phyloP scores from a whole-genome alignment of 2,113 vertebrate genomes.

The Gadus macrocephalus region DNA sequence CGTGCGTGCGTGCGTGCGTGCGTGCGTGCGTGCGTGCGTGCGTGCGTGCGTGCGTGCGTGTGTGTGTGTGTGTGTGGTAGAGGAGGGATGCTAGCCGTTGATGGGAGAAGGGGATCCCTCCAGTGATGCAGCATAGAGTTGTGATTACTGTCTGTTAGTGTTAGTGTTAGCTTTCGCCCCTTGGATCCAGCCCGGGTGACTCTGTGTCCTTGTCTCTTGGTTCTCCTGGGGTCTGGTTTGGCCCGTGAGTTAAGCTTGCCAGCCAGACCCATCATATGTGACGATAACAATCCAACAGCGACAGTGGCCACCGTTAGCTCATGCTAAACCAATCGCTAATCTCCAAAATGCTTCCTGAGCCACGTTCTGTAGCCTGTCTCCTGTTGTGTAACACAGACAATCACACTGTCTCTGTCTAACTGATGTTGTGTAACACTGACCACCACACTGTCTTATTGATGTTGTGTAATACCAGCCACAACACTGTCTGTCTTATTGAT shows the following conservation, averaged over 20 bases:
- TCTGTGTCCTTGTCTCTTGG: not conserved
- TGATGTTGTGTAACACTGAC: too few relatives aligned
- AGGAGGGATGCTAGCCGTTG: constrained; percentile 16
- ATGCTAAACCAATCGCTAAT: not conserved
- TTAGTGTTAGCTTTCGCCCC: not conserved
- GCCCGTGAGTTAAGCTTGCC: not conserved
- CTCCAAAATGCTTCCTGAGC: not conserved
- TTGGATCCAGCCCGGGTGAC: not conserved
- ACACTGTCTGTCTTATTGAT: too few relatives aligned
- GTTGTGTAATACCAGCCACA: too few relatives aligned
- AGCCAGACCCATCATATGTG: too few relatives aligned
- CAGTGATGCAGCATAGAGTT: constrained; percentile 25
- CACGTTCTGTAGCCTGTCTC: not conserved
- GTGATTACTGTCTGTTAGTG: constrained; percentile 29
- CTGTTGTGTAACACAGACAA: too few relatives aligned
- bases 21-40: not conserved
- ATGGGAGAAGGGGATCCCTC: constrained; percentile 4
- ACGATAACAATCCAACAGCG: too few relatives aligned
- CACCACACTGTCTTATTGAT: too few relatives aligned
- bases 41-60: not conserved
- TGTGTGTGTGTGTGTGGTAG: constrained; percentile 5
- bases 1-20: too few relatives aligned
- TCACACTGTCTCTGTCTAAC: too few relatives aligned
- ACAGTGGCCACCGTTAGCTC: not conserved
- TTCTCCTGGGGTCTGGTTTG: not conserved